These are phyloP conservation scores for Zaprionus africanus DNA, from an alignment of 1,140 invertebrate genomes.

Conservation along the genomic window DNA sequence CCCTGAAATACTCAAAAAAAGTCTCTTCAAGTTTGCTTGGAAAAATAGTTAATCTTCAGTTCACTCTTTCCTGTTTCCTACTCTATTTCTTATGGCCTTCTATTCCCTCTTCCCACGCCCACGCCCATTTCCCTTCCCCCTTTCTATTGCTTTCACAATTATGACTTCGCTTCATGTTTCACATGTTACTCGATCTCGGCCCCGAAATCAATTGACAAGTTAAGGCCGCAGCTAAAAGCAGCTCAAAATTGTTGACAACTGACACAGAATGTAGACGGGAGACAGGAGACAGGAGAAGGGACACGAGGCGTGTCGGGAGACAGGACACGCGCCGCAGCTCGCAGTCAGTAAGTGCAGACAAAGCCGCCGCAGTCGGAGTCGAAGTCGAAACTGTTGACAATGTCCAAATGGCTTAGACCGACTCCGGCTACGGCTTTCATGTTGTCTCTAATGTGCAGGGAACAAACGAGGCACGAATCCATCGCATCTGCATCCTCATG, in stretches of 20 bases:
- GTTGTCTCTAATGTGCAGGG: slow-evolving; percentile 3
- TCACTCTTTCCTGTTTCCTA: no score
- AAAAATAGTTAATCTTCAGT: no score
- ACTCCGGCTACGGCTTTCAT: background rate
- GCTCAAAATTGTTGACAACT: slow-evolving; percentile 71
- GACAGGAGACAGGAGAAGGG: background rate
- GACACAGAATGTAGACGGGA: slow-evolving; percentile 27
- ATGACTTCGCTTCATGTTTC: slow-evolving; percentile 74
- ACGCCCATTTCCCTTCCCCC: background rate
- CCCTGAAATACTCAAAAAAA: no score
- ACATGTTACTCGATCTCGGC: slow-evolving; percentile 50
- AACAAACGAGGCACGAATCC: background rate
- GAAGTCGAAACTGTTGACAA: slow-evolving; percentile 76
- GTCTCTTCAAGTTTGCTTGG: no score
- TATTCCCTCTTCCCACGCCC: background rate
- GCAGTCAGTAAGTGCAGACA: slow-evolving; percentile 28
- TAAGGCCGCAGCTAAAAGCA: slow-evolving; percentile 60
- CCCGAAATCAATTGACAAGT: slow-evolving; percentile 71
- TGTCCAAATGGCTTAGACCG: slow-evolving; percentile 67
- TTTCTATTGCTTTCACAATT: slow-evolving; percentile 54
- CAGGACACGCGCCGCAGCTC: slow-evolving; percentile 58
- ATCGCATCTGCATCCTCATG: slow-evolving; percentile 11
- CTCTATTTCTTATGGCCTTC: background rate
- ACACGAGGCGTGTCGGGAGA: slow-evolving; percentile 16
- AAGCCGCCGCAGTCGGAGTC: background rate